Base-by-base conservation (phyloP, 2,888 invertebrate species). In the Xanthorhoe designata region DNA sequence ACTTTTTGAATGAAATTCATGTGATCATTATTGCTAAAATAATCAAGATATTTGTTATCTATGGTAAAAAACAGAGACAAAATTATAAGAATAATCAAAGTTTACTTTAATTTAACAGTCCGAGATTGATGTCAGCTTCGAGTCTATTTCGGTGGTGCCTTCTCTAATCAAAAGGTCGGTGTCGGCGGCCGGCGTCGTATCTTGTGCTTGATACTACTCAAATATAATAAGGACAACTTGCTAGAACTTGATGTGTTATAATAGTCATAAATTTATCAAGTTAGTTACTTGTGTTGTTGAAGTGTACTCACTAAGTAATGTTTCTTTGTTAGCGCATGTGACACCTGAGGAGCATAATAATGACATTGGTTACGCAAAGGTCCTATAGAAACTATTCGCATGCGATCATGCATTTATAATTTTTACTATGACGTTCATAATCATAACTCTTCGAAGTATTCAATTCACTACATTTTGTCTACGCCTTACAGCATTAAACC, bases 271-370 rank as follows among this genome's bases (percentile, higher is more conserved):
- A 66, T 66, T 61, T 53, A 59, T 29, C 56, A 61, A 65, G 57
- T 53, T 32, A 70, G 51, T 42, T 54, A 61, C 55, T 68, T 62
- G 51, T 64, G 54, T 66, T 64, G 56, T 58, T 59, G 69, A 68
- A 60, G 62, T 61, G 64, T 67, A 38, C 38, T 8, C 1, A 67
- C 67, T 70, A 69, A 74, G 70, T 73, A 77, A 75, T 78, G 77
- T 75, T 66, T 74, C 80, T 80, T 81, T 82, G 80, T 81, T 75
- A 76, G 71, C 73, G 75, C 77, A 77, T 72, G 74, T 70, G 78
- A 77, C 75, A 82, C 82, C 76, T 70, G 80, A 76, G 69, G 62
- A 75, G 83, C 80, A 85, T 86, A 84, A 75, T 80, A 83, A 86
- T 82, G 73, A 76, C 75, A 77, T 78, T 77, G 66, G 77, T 83